Percentiles rank a stretch among this genome's conserved stretches.
Conservation (phyloP, 2,888 invertebrate species). For the Volucella bombylans region DNA sequence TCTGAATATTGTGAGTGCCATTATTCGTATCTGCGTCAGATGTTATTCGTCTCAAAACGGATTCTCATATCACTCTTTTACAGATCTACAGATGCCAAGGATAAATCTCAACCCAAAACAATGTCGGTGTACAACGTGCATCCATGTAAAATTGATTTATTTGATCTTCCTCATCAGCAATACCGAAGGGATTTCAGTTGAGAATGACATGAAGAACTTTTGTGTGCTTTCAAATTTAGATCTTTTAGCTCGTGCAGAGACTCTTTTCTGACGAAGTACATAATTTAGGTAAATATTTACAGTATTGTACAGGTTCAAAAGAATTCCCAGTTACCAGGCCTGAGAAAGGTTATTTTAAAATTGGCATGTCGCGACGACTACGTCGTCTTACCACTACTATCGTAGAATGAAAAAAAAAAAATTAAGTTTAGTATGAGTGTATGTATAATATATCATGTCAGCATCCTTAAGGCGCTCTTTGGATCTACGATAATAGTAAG, state of each 20-base stretch:
- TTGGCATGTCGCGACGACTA: slow-evolving; percentile 41
- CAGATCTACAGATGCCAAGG: background rate
- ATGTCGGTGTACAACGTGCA: slow-evolving; percentile 31
- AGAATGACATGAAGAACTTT: background rate
- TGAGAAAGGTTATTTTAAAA: slow-evolving; percentile 38
- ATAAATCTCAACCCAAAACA: slow-evolving; percentile 47
- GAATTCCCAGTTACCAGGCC: slow-evolving; percentile 49
- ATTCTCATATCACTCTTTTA: too few species aligned
- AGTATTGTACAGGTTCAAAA: slow-evolving; percentile 38
- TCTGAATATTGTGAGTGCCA: slow-evolving; percentile 7
- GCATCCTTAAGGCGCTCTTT: slow-evolving; percentile 20
- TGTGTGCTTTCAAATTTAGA: background rate
- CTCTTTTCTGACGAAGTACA: slow-evolving; percentile 47
- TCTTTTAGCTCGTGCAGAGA: background rate
- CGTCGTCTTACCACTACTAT: too few species aligned
- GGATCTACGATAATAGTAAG: slow-evolving; percentile 30
- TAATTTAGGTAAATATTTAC: slow-evolving; percentile 70
- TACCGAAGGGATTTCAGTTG: slow-evolving; percentile 43
- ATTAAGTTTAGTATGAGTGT: background rate
- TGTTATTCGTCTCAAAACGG: too few species aligned
- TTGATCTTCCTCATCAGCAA: slow-evolving; percentile 39
- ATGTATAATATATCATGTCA: slow-evolving; percentile 4
- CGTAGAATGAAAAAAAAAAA: background rate
- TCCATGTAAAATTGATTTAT: slow-evolving; percentile 59
- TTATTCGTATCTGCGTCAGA: background rate